Evolutionary conservation across 2,888 invertebrate genomes (phyloP), one percentile per base, ranked within the genome.

Genomic region (Idaea aversata): DNA sequence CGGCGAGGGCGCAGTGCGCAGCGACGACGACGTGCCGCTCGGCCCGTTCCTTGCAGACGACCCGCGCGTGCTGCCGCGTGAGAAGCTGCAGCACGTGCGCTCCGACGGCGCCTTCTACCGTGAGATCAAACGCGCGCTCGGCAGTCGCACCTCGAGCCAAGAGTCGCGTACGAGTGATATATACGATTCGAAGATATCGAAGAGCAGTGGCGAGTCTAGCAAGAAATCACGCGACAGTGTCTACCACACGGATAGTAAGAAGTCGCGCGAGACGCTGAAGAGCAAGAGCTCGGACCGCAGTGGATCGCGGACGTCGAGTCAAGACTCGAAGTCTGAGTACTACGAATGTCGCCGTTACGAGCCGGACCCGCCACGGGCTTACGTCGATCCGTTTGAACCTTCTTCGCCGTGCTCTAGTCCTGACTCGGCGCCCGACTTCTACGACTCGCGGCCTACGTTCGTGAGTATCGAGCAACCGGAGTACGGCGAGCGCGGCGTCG

Each of bases 41-140:
- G 96, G 96, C 82, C 96, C 97, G 75, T 97, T 97, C 88, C 94
- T 95, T 63, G 94, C 95, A 80, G 97, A 97, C 79, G 96, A 96
- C 87, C 96, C 96, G n/a, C 88, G 96, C 25, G 95, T 95, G 80
- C 90, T 96, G 63, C 96, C 96, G 0, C 93, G 96, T 34, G 96
- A 96, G 81, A 96, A 95, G 70, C 90, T 96, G 13, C 36, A 36
- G 10, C 95, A 95, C 13, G 94, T 96, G 10, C 95, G 96, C 80
- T 96, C 96, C 0, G 96, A 96, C 79, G 96, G 96, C 4, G 95
- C 93, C 75, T 96, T 95, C 81, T 96, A 96, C 76, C 95, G 95
- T 77, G 94, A 95, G 77, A 95, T 95, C 67, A 95, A 95, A 78
- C 93, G 94, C 38, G 92, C 93, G 1, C 92, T 94, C 68, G 93